These are phyloP conservation scores for Pseudachorutes palmiensis DNA, from an alignment of 1,140 invertebrate species.

Conservation along the genomic window DNA sequence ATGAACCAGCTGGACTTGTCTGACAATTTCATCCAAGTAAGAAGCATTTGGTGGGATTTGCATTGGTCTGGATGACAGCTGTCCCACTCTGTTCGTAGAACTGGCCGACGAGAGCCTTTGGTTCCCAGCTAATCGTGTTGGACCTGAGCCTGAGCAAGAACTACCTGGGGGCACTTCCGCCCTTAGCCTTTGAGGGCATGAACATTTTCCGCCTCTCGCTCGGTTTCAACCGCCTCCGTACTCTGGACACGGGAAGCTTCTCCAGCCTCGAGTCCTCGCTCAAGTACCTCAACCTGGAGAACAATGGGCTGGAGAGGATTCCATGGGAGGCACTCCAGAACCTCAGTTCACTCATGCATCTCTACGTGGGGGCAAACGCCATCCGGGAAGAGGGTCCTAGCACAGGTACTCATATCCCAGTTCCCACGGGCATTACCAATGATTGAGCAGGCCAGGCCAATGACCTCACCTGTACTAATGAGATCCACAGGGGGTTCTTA, in stretches of 20 bases:
- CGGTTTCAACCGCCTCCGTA: conserved; percentile 31
- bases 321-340: conserved; percentile 31
- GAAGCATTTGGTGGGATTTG: conserved; percentile 1
- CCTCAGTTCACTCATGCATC: conserved; percentile 35
- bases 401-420: too few relatives aligned
- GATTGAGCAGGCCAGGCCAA: too few relatives aligned
- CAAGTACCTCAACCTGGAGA: conserved; percentile 38
- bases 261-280: conserved; percentile 24
- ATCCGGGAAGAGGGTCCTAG: conserved; percentile 28
- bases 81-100: conserved; percentile 17
- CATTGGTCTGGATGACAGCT: too few relatives aligned
- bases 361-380: conserved; percentile 36
- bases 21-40: conserved; percentile 36
- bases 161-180: conserved; percentile 32
- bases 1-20: conserved; percentile 37
- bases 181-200: conserved; percentile 35
- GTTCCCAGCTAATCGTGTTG: conserved; percentile 35
- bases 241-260: conserved; percentile 31
- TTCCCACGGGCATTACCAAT: too few relatives aligned
- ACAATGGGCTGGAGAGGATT: conserved; percentile 30
- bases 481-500: too few relatives aligned
- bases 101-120: conserved; percentile 32
- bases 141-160: conserved; percentile 37
- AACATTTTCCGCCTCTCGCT: conserved; percentile 36
- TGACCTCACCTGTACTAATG: too few relatives aligned